A percentile compares a stretch with the other conserved stretches of the same genome.
Conservation (phyloP, 2,888 invertebrate species). For the Tuta absoluta region DNA sequence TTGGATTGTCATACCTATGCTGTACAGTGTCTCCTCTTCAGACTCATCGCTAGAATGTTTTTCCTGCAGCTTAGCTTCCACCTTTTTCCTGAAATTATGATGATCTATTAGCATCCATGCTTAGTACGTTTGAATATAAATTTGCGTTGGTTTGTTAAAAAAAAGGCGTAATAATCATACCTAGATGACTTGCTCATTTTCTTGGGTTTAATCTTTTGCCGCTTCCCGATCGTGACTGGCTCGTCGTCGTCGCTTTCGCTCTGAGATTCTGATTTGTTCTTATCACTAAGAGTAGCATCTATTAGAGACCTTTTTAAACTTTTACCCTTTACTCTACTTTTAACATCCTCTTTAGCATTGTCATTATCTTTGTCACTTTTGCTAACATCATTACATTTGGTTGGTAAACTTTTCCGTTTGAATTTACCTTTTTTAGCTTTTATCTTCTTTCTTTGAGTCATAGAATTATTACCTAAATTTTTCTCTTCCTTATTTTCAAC, state of each 20-base stretch:
- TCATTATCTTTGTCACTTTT: slow-evolving; percentile 44
- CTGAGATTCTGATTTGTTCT: slow-evolving; percentile 74
- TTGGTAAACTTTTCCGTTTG: slow-evolving; percentile 61
- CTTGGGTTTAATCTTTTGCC: slow-evolving; percentile 75
- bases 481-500: slow-evolving; percentile 48
- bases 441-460: slow-evolving; percentile 67
- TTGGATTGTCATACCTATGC: slow-evolving; percentile 61
- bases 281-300: slow-evolving; percentile 65
- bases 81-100: slow-evolving; percentile 69
- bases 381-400: slow-evolving; percentile 44
- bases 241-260: slow-evolving; percentile 73
- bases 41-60: slow-evolving; percentile 79
- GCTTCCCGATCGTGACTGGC: slow-evolving; percentile 65
- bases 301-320: slow-evolving; percentile 66
- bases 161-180: slow-evolving; percentile 43
- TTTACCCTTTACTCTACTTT: slow-evolving; percentile 41
- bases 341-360: slow-evolving; percentile 49
- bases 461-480: slow-evolving; percentile 36
- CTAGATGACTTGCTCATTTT: slow-evolving; percentile 68
- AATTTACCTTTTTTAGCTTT: slow-evolving; percentile 60
- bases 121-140: too few species aligned
- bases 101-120: too few species aligned
- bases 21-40: slow-evolving; percentile 73
- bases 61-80: slow-evolving; percentile 78
- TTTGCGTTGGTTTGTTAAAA: too few species aligned